Base-by-base conservation (phyloP, 2,888 invertebrate species). In the Cephus spinipes region DNA sequence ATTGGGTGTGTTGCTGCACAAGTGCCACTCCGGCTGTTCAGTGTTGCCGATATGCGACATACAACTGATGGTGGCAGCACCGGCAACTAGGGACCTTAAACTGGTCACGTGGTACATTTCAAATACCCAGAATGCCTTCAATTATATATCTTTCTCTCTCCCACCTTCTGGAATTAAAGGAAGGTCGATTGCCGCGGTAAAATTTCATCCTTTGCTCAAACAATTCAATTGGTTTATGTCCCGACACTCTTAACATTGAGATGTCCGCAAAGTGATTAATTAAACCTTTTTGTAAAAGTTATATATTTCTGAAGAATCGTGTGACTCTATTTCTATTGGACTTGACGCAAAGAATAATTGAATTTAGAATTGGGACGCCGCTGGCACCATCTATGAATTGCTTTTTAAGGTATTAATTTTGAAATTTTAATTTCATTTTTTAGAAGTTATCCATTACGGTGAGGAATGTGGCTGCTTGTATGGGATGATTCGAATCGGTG, bases 1-100 rank as follows among this genome's bases (percentile, higher is more conserved):
- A 90, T 90, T 86, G 88, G 90, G 88, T 89, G 90, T 89, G 89
- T 89, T 88, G 82, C 86, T 85, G 85, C 87, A 86, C 87, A 84
- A 86, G 86, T 86, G 85, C 77, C 81, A 78, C 80, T 74, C 23
- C 81, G 76, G 76, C 74, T 73, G 71, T 76, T 15, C 55, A 68
- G 74, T 74, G 81, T 81, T 79, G 81, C 79, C 81, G 77, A 75
- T 79, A 36, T 68, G 74, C 73, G 73, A 77, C 75, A 74, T 32
- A 23, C n/a, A 68, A 75, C 55, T 40, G 30, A 77, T 79, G 31
- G 33, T 73, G 83, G 85, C 84, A 86, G 85, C 86, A 81, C 79
- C 80, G 82, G 81, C 74, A 73, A 71, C 31, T 31, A 31, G 31
- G 71, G 12, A 31, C 33, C 80, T 31, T 36, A 36, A 33, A 31